Evolutionary conservation across 2,113 vertebrate genomes (phyloP).

Genomic region (Rousettus leschenaultii): DNA sequence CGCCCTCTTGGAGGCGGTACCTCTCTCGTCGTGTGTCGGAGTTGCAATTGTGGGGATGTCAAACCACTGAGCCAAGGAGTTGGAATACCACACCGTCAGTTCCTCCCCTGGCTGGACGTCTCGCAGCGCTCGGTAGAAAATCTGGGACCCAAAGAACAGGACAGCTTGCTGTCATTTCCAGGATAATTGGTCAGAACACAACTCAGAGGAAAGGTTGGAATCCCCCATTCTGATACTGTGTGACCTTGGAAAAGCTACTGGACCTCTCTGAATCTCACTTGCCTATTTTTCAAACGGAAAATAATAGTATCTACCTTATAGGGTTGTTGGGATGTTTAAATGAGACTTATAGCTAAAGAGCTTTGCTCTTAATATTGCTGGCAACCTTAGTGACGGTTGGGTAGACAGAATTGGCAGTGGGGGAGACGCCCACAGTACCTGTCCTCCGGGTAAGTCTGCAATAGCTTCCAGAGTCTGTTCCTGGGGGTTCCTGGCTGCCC

Average conservation of each 20-base stretch:
- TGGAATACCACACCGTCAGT: constrained; percentile 97
- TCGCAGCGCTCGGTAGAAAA: constrained; percentile 93
- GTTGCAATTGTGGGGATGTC: constrained; percentile 95
- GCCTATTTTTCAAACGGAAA: not conserved
- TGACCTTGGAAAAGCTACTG: constrained; percentile 19
- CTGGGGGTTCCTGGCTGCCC: constrained; percentile 93
- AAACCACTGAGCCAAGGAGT: constrained; percentile 94
- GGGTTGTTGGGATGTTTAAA: not conserved
- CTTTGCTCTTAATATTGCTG: not conserved
- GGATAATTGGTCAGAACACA: not conserved
- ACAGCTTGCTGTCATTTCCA: constrained; percentile 65
- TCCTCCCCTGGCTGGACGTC: constrained; percentile 96
- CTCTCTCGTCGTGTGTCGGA: constrained; percentile 98
- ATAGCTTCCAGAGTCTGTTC: constrained; percentile 97
- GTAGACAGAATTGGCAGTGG: not conserved
- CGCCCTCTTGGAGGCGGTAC: constrained; percentile 76
- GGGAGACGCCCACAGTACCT: constrained; percentile 83
- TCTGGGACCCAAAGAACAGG: constrained; percentile 81
- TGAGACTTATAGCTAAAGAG: not conserved
- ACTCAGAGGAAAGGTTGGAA: constrained; percentile 1
- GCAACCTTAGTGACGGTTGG: not conserved
- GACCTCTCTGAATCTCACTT: not conserved
- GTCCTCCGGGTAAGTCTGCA: constrained; percentile 96
- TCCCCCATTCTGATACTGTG: not conserved
- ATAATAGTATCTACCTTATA: not conserved